Evolutionary conservation across 2,113 vertebrate species (phyloP).

Genomic region (Lanius collurio): DNA sequence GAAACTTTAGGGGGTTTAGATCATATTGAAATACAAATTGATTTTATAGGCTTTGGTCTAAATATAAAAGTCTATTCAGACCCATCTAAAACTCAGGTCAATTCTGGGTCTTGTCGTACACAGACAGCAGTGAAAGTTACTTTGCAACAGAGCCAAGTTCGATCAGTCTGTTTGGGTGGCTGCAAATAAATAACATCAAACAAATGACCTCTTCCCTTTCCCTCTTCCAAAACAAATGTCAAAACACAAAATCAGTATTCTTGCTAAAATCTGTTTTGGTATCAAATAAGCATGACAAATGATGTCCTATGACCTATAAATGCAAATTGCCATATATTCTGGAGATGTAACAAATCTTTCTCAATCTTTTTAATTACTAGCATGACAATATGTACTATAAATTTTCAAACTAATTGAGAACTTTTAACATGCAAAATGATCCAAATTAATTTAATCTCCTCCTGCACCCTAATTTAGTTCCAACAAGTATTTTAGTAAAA

Average conservation of each 20-base stretch:
- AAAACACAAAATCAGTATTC: constrained; percentile 28
- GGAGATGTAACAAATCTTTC: background rate
- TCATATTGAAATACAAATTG: background rate
- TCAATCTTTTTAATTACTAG: background rate
- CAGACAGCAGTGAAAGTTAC: background rate
- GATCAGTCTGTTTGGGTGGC: background rate
- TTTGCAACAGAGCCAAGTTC: background rate
- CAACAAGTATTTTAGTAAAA: background rate
- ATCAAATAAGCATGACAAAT: constrained; percentile 5
- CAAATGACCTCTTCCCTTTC: constrained; percentile 6
- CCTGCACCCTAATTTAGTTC: background rate
- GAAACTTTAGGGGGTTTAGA: background rate
- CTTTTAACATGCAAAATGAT: background rate
- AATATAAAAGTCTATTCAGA: background rate
- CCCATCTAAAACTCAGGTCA: background rate
- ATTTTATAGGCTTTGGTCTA: background rate
- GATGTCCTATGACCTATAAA: background rate
- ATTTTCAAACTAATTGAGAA: constrained; percentile 7
- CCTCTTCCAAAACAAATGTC: constrained; percentile 9
- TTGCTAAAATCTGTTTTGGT: background rate
- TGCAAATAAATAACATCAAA: constrained; percentile 7
- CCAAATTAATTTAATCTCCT: background rate
- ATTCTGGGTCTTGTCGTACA: background rate
- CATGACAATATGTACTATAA: background rate
- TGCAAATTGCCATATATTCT: background rate